These are phyloP conservation scores for Scaptomyza graminum DNA, from an alignment of 1,140 invertebrate genomes.

Conservation along the genomic window DNA sequence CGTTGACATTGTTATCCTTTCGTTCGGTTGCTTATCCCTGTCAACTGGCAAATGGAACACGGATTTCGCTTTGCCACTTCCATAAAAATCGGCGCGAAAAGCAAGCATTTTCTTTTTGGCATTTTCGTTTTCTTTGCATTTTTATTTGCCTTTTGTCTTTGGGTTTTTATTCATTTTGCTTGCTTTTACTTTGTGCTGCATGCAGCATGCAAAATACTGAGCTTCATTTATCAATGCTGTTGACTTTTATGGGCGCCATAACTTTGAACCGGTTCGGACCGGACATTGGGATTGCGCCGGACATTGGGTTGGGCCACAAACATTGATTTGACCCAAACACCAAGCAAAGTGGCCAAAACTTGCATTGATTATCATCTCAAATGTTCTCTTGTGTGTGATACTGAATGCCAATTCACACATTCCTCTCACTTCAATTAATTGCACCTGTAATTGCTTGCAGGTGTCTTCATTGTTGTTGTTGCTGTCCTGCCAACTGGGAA, in stretches of 20 bases:
- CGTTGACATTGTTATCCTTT: conserved; percentile 76
- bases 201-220: conserved; percentile 51
- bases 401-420: conserved; percentile 13
- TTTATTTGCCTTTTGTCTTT: conserved; percentile 4
- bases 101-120: conserved; percentile 34
- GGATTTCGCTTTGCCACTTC: conserved; percentile 35
- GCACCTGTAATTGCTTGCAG: conserved; percentile 58
- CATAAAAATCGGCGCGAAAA: conserved; percentile 40
- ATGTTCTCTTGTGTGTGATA: background rate
- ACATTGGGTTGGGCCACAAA: conserved; percentile 30
- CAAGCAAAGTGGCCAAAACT: conserved; percentile 1
- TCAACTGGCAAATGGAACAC: conserved; percentile 66
- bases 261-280: conserved; percentile 27
- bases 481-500: conserved; percentile 33
- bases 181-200: conserved; percentile 1
- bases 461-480: conserved; percentile 26
- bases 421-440: conserved; percentile 67
- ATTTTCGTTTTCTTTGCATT: background rate
- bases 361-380: conserved; percentile 21
- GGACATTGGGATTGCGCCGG: background rate
- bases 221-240: conserved; percentile 70
- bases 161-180: conserved; percentile 17
- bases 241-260: conserved; percentile 74
- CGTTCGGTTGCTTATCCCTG: conserved; percentile 68
- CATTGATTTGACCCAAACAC: conserved; percentile 64